A percentile compares a stretch with the other conserved stretches of the same genome.
Evolutionary conservation across 2,888 invertebrate genomes (phyloP).

Genomic region (Adineta ricciae): DNA sequence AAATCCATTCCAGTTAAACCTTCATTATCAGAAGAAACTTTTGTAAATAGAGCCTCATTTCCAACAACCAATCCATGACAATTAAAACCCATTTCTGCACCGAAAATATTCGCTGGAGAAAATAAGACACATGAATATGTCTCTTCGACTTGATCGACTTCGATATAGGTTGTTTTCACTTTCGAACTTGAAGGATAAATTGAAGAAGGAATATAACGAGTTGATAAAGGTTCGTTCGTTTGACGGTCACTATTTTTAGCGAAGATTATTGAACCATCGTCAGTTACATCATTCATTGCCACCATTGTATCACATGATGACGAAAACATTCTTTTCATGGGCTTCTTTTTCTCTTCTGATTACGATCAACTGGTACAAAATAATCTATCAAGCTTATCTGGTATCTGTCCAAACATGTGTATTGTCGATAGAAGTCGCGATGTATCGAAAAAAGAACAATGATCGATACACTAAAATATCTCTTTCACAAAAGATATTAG

Average conservation of each 20-base stretch:
- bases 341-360: too few relatives aligned
- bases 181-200: conserved; percentile 48
- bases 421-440: neutral
- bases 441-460: neutral
- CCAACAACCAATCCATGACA: conserved; percentile 29
- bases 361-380: too few relatives aligned
- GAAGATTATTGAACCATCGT: conserved; percentile 60
- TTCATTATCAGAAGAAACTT: neutral
- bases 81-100: conserved; percentile 10
- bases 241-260: conserved; percentile 70
- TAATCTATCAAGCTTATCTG: too few relatives aligned
- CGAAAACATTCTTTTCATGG: neutral
- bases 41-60: conserved; percentile 10
- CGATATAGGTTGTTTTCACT: conserved; percentile 52
- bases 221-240: conserved; percentile 64
- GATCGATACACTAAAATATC: too few relatives aligned
- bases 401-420: neutral
- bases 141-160: neutral
- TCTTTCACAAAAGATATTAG: too few relatives aligned
- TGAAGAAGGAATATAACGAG: conserved; percentile 50
- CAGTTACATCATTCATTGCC: conserved; percentile 62
- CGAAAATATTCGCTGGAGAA: neutral
- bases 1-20: conserved; percentile 31
- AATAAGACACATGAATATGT: neutral
- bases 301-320: conserved; percentile 62